Evolutionary conservation across 2,888 invertebrate species (phyloP), one percentile per base, ranked within the genome.

Genomic region (Tenthredo mesomela): DNA sequence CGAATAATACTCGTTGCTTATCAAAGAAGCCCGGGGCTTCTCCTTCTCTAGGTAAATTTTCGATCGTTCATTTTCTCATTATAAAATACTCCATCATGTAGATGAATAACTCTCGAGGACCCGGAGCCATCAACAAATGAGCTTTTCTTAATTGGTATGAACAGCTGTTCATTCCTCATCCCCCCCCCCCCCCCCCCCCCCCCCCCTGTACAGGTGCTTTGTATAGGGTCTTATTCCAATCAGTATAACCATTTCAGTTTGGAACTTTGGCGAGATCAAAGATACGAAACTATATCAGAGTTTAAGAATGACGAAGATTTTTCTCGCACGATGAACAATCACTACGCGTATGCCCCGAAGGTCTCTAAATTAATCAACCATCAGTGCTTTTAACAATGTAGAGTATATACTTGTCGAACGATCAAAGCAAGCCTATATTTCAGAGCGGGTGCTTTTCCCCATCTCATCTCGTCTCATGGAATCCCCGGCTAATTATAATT

Each of bases 401-500:
- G n/a, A 3, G n/a, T 61, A 58, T 25, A 25, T 18, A 77, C 25
- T 47, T 54, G 50, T 50, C 50, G 54, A 77, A 29, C 50, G 75
- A 50, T 77, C 50, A 50, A 50, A 77, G 75, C 50, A 18, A 50
- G 50, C 12, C 7, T 25, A 29, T 50, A 50, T 50, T 25, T 29
- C 29, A 29, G 40, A 21, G 9, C 21, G 71, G 18, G 18, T 67
- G 25, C 33, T 33, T 7, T 7, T 5, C 25, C 15, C 67, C 12
- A 18, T 61, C 61, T 61, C 80, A 37, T 37, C 80, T 80, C 58
- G 21, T 61, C 58, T 61, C 40, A n/a, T 50, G 40, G 25, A 61
- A 80, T 80, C 40, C 80, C 25, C 7, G 21, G 58, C 58, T 80
- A 80, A 80, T 80, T 80, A 80, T 80, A 80, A 80, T 61, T 37